A percentile compares a stretch with the other conserved stretches of the same genome.
Evolutionary conservation across 2,888 invertebrate genomes (phyloP).

Genomic region (Punctoribates punctum): DNA sequence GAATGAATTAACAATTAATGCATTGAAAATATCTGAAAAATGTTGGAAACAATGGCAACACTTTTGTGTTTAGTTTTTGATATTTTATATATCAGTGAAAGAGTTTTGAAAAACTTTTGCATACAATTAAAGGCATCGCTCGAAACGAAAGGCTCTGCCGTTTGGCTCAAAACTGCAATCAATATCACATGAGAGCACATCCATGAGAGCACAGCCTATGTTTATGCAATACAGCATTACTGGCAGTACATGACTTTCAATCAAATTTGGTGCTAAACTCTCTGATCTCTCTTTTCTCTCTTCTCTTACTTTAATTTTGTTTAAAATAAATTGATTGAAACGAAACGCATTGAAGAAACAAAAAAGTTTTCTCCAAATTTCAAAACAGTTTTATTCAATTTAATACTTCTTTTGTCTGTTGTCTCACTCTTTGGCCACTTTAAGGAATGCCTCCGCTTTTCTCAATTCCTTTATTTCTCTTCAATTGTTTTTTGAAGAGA

Average conservation of each 20-base stretch:
- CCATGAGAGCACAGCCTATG: not conserved
- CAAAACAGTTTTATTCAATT: conserved; percentile 29
- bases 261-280: conserved; percentile 13
- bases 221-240: conserved; percentile 27
- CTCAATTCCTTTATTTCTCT: not conserved
- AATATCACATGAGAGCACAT: not conserved
- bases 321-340: conserved; percentile 30
- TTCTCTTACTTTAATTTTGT: conserved; percentile 25
- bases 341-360: not conserved
- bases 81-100: conserved; percentile 9
- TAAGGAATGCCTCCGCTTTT: not conserved
- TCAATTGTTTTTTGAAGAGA: conserved; percentile 16
- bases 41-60: conserved; percentile 31
- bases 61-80: conserved; percentile 24
- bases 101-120: not conserved
- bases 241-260: conserved; percentile 10
- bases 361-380: conserved; percentile 21
- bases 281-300: not conserved
- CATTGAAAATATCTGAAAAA: not conserved
- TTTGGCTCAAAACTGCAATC: conserved; percentile 1
- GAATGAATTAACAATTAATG: conserved; percentile 28
- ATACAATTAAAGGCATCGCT: too few relatives aligned
- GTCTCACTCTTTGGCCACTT: not conserved
- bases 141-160: conserved; percentile 5
- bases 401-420: conserved; percentile 12